Conservation (phyloP, 30 jellyfish, hydroid and myxozoan genomes). For the Aurelia coerulea region DNA sequence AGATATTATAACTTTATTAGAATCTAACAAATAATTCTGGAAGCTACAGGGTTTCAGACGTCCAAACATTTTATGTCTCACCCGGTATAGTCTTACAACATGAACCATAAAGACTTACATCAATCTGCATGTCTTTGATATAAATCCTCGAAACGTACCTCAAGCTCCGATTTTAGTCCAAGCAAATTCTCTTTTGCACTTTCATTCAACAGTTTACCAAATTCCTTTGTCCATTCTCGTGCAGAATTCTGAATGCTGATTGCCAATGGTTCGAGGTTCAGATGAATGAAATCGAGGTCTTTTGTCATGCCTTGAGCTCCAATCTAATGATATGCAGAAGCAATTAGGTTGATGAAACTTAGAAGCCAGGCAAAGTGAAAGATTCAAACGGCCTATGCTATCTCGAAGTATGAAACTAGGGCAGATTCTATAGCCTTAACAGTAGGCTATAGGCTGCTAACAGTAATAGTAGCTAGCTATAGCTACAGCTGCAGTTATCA, state of each 20-base stretch:
- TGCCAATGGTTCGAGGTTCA: conserved; percentile 91
- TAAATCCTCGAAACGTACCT: conserved; percentile 41
- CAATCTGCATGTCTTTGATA: no score
- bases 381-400: no score
- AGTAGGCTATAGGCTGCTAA: no score
- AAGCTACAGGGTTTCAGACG: not conserved
- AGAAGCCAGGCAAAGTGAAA: no score
- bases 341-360: no score
- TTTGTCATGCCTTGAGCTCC: conserved; percentile 73
- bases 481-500: no score
- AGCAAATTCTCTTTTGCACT: conserved; percentile 77
- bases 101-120: no score
- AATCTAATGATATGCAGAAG: conserved; percentile 28
- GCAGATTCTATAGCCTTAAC: no score
- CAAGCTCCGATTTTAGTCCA: conserved; percentile 72
- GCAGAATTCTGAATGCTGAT: conserved; percentile 83
- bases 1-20: not conserved
- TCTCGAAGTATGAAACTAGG: no score
- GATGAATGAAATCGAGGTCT: conserved; percentile 83
- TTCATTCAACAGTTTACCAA: conserved; percentile 81
- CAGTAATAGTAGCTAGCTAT: no score
- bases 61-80: no score
- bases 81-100: not conserved
- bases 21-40: not conserved
- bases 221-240: conserved; percentile 82